Evolutionary conservation across 2,113 vertebrate species (phyloP).

Genomic region (Rhinogobius similis): DNA sequence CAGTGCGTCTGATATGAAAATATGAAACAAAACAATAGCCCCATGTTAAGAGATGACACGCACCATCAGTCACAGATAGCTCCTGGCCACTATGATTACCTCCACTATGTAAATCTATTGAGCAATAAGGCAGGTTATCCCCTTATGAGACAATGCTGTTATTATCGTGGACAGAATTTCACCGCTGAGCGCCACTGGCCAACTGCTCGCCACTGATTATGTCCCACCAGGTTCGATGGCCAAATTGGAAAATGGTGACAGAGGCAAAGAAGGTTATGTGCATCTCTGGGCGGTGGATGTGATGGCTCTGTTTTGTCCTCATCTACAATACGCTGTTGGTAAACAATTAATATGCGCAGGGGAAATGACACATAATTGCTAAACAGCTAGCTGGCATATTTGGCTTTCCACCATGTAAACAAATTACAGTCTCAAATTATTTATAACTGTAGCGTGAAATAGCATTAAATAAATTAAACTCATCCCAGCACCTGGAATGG

Average conservation of each 20-base stretch:
- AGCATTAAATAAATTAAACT: constrained; percentile 24
- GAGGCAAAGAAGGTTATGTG: constrained; percentile 25
- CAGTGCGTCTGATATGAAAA: constrained; percentile 52
- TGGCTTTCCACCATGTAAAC: constrained; percentile 12
- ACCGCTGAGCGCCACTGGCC: constrained; percentile 48
- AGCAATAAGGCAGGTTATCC: constrained; percentile 67
- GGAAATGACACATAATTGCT: constrained; percentile 12
- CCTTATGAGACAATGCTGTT: constrained; percentile 44
- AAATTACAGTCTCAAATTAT: background rate
- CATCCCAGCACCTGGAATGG: constrained; percentile 32
- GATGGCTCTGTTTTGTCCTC: constrained; percentile 33
- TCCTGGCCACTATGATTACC: constrained; percentile 58
- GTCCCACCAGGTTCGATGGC: constrained; percentile 34
- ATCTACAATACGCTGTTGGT: constrained; percentile 26
- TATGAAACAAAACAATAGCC: constrained; percentile 61
- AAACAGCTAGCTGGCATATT: constrained; percentile 23
- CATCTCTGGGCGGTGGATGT: constrained; percentile 31
- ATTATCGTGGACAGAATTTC: constrained; percentile 57
- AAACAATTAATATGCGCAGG: constrained; percentile 29
- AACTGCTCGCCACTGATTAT: constrained; percentile 56
- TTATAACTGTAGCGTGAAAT: background rate
- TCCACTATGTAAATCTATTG: constrained; percentile 71
- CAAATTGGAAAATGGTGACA: constrained; percentile 57
- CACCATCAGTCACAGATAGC: constrained; percentile 69
- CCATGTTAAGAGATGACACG: constrained; percentile 63